Evolutionary conservation across 2,113 vertebrate genomes (phyloP).

Genomic region (Heterotis niloticus): DNA sequence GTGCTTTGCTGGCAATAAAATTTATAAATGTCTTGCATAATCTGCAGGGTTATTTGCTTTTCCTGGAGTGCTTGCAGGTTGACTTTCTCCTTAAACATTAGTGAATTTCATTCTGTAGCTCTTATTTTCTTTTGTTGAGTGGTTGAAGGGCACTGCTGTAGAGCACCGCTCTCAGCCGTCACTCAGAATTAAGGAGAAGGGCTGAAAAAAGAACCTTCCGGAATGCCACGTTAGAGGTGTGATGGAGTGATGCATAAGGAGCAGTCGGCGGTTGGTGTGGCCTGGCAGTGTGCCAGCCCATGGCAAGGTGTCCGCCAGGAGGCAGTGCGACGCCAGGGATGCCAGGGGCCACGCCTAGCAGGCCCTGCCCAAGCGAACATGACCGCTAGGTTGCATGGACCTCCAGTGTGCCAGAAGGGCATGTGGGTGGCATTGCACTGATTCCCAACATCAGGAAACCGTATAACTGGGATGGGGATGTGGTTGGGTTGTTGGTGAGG

Average conservation of each 20-base stretch:
- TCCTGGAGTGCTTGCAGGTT: conserved; percentile 47
- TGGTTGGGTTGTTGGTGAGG: no score
- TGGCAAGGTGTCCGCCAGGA: conserved; percentile 62
- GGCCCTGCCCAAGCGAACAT: not conserved
- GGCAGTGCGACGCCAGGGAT: conserved; percentile 56
- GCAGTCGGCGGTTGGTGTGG: conserved; percentile 38
- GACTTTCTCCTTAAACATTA: conserved; percentile 35
- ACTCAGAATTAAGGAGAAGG: conserved; percentile 49
- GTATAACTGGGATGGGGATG: no score
- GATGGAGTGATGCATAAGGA: conserved; percentile 53
- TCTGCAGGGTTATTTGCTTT: conserved; percentile 13
- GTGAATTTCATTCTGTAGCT: conserved; percentile 53
- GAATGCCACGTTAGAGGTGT: conserved; percentile 35
- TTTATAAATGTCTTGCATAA: conserved; percentile 15
- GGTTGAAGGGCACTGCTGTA: conserved; percentile 62
- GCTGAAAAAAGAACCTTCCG: conserved; percentile 19
- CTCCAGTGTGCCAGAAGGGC: not conserved
- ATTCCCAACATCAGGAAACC: no score
- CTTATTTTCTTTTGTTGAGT: conserved; percentile 43
- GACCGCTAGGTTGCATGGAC: not conserved
- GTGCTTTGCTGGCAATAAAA: conserved; percentile 9
- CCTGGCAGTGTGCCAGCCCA: conserved; percentile 56
- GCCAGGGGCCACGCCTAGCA: not conserved
- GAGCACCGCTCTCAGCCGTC: conserved; percentile 59
- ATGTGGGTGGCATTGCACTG: no score